Evolutionary conservation across 1,140 invertebrate genomes (phyloP), one percentile per base, ranked within the genome.

Genomic region (Scaptomyza pallida): DNA sequence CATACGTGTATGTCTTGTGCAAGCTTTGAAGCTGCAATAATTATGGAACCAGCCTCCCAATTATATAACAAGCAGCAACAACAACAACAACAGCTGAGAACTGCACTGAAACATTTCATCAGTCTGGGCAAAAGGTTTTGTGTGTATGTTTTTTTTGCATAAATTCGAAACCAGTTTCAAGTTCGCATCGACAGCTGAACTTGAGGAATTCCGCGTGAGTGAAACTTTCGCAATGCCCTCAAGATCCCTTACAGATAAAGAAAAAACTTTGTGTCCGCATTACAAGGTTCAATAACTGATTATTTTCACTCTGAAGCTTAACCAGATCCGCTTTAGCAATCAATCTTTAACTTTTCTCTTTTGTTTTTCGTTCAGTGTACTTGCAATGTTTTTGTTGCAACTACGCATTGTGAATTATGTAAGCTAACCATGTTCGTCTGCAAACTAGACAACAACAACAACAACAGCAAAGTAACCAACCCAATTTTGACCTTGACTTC

Each of bases 401-500:
- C 8, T 30, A 5, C 6, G 3, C 6, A 26, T 4, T 70, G 13
- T 57, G 44, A 23, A 44, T 71, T 64, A 65, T 71, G 75, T 62
- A 82, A 83, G 56, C 56, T n/a, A n/a, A n/a, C n/a, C n/a, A n/a
- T n/a, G 23, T 26, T 26, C 23, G 23, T 26, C 23, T 54, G 60
- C 59, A 71, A 23, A 12, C 33, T 52, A 35, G 51, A 35, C 51
- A 12, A 52, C 50, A 54, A 37, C 26, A 26, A 26, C 23, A 26
- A 26, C 21, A 23, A 23, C n/a, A n/a, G 10, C 10, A n/a, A 2
- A n/a, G n/a, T 35, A 35, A 35, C 37, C 33, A 48, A 54, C 56
- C 72, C 54, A 52, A 26, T 48, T 62, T 68, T 73, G 81, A 86
- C 81, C 81, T 86, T 85, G 81, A 62, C 81, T 85, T 62, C 69